Percentiles rank a stretch among this genome's conserved stretches.
These are phyloP conservation scores for Philotrypesis tridentata DNA, from an alignment of 1,140 invertebrate genomes.

Conservation along the genomic window DNA sequence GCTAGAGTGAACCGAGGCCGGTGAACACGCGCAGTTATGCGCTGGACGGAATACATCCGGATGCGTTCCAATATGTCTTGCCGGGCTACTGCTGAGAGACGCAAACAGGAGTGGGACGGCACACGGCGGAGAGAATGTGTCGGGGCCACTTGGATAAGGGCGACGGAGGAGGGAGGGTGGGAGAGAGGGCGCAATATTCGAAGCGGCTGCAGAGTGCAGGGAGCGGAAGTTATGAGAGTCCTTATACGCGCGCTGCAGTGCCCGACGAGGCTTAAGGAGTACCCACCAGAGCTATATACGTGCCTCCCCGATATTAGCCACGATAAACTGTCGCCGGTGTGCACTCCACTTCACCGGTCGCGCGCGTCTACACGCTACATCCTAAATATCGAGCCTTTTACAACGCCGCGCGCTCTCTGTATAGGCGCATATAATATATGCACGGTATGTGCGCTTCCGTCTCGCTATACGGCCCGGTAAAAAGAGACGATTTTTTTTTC, in stretches of 20 bases:
- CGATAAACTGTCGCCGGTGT: conserved; percentile 38
- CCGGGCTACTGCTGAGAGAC: neutral
- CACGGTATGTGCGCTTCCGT: too few relatives aligned
- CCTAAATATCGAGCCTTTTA: conserved; percentile 41
- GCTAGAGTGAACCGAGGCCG: neutral
- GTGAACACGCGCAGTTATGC: conserved; percentile 10
- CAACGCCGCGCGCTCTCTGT: too few relatives aligned
- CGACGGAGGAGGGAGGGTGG: too few relatives aligned
- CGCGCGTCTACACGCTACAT: too few relatives aligned
- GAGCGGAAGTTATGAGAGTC: conserved; percentile 59
- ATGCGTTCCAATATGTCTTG: conserved; percentile 35
- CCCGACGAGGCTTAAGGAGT: conserved; percentile 12
- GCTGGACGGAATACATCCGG: neutral
- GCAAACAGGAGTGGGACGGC: neutral
- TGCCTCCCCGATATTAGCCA: conserved; percentile 36
- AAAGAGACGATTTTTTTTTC: too few relatives aligned
- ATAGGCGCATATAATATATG: too few relatives aligned
- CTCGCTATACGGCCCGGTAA: too few relatives aligned
- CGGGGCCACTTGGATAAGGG: neutral
- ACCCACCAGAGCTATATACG: neutral
- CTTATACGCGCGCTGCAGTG: conserved; percentile 22
- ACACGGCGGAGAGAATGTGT: neutral
- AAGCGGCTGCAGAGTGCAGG: conserved; percentile 19
- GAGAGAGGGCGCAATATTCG: conserved; percentile 47
- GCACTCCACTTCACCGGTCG: neutral